Evolutionary conservation across 2,113 vertebrate genomes (phyloP), one percentile per base, ranked within the genome.

Genomic region (Hydropotes inermis): DNA sequence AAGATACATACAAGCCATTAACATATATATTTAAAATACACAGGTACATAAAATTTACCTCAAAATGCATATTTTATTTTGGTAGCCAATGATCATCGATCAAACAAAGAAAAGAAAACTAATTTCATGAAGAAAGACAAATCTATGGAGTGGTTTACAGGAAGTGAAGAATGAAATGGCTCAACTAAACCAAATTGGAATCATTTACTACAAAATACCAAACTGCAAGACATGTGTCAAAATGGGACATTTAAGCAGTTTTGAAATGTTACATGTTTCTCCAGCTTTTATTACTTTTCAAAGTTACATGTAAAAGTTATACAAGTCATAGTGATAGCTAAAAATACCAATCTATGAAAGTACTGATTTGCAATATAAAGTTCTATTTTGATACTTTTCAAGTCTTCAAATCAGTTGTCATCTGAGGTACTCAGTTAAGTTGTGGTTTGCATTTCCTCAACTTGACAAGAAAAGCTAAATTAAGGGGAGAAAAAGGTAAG

Each of bases 401-500:
- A 11, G 27, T 81, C 95, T 91, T 98, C 85, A 96, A 58, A 92
- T 97, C 55, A 97, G 93, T 93, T 98, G 90, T 6, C 57, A 58
- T 95, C 96, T 78, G 86, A 50, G 52, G 90, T 92, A 91, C 82
- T 97, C 33, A 98, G 96, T 97, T 93, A 93, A 91, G 74, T 2
- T 79, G 87, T 1, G 94, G 97, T 95, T 81, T 98, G 97, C 98
- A 98, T 97, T 99, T 99, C 96, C 99, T 99, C 98, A 99, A 98
- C 97, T 99, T 99, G 95, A 99, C 99, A 98, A 99, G 99, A 98
- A 99, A 99, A 1, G 99, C 99, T 99, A 98, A 85, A 99, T 98
- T 98, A 76, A 97, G 64, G 97, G 95, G 79, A 94, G 89, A 85
- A 23, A 23, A 98, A 98, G 96, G 57, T 50, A 82, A 94, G 90